Evolutionary conservation across 2,113 vertebrate species (phyloP).

Genomic region (Rhea pennata): DNA sequence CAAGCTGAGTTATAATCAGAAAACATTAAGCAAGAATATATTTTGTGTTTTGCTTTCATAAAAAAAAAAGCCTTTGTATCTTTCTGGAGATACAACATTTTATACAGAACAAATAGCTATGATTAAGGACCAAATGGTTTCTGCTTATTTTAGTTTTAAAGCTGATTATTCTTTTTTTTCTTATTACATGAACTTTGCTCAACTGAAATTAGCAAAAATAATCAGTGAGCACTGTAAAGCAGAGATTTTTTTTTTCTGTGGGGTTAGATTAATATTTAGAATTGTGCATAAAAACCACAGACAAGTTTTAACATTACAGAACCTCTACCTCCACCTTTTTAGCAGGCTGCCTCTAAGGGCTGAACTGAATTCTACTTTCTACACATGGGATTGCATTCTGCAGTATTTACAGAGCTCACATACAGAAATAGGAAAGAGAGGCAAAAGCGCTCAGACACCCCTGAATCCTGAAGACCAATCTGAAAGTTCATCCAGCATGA

Average conservation of each 20-base stretch:
- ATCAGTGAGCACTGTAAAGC: background rate
- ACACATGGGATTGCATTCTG: background rate
- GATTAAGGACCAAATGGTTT: slow-evolving; percentile 28
- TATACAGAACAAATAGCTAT: slow-evolving; percentile 4
- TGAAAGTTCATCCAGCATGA: background rate
- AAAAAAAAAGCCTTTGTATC: background rate
- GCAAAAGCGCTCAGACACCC: background rate
- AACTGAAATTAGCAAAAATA: background rate
- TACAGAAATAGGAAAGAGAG: background rate
- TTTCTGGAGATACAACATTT: slow-evolving; percentile 2
- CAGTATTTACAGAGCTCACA: background rate
- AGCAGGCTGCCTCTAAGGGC: background rate
- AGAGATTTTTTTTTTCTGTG: background rate
- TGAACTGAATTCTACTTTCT: background rate
- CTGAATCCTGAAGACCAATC: background rate
- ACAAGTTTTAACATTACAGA: background rate
- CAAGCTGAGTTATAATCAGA: background rate
- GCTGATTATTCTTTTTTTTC: background rate
- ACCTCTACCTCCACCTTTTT: background rate
- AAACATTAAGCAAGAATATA: background rate
- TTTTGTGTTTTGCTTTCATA: slow-evolving; percentile 1
- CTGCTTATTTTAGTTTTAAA: slow-evolving; percentile 42
- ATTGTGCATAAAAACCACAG: background rate
- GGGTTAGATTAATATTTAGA: background rate
- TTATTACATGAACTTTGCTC: background rate